These are phyloP conservation scores for Ochropleura leucogaster DNA, from an alignment of 2,888 invertebrate species.

Conservation along the genomic window DNA sequence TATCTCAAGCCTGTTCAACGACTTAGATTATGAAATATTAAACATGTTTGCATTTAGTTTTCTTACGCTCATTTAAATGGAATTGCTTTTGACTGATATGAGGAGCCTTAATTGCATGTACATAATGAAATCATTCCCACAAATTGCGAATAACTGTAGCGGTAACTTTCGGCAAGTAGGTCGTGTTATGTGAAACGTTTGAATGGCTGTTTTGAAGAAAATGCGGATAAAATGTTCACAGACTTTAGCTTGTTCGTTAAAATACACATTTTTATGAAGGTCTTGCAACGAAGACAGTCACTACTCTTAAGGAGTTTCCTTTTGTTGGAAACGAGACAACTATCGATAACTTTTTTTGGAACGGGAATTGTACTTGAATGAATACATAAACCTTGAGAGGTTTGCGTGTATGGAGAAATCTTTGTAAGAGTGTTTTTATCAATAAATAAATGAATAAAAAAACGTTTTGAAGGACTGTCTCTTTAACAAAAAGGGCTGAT, in stretches of 20 bases:
- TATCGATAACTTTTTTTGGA: slow-evolving; percentile 7
- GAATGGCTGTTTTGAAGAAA: slow-evolving; percentile 48
- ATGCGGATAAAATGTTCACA: slow-evolving; percentile 42
- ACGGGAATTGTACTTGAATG: too few species aligned
- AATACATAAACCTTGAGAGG: too few species aligned
- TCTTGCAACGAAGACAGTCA: slow-evolving; percentile 24
- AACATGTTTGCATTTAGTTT: slow-evolving; percentile 35
- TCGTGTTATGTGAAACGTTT: slow-evolving; percentile 46
- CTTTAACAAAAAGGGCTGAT: too few species aligned
- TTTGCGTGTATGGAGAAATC: too few species aligned
- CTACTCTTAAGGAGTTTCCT: slow-evolving; percentile 12
- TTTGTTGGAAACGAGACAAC: slow-evolving; percentile 19
- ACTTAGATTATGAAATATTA: slow-evolving; percentile 28
- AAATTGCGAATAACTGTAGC: slow-evolving; percentile 35
- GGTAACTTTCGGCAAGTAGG: slow-evolving; percentile 40
- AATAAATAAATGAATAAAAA: too few species aligned
- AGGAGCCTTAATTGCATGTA: slow-evolving; percentile 15
- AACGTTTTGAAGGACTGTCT: too few species aligned
- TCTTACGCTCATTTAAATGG: slow-evolving; percentile 14
- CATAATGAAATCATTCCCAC: slow-evolving; percentile 29
- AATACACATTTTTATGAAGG: slow-evolving; percentile 27
- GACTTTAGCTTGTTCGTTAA: slow-evolving; percentile 20
- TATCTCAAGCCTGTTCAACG: slow-evolving; percentile 23
- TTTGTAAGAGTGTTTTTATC: too few species aligned
- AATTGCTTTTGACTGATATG: slow-evolving; percentile 8